phyloP scores from a whole-genome alignment of 2,797 vertebrate genomes.

The Esox masquinongy region DNA sequence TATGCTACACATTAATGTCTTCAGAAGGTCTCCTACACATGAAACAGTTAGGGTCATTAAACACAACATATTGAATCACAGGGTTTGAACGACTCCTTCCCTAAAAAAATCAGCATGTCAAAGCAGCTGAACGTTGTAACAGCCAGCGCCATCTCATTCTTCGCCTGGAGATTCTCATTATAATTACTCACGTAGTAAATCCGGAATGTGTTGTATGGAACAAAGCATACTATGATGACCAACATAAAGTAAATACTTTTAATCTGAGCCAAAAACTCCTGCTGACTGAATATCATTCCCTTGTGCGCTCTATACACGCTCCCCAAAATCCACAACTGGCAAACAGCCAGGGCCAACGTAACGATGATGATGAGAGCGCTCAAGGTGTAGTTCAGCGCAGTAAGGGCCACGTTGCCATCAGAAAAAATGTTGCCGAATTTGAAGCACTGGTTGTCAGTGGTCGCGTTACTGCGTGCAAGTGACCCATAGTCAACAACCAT shows the following conservation, averaged over 20 bases:
- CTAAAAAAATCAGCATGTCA: constrained; percentile 73
- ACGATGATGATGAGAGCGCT: constrained; percentile 45
- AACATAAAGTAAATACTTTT: constrained; percentile 73
- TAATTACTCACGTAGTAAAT: constrained; percentile 55
- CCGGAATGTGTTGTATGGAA: constrained; percentile 72
- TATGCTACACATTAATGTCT: background rate
- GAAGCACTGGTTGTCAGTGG: constrained; percentile 54
- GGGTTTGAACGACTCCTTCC: constrained; percentile 29
- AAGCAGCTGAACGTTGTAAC: constrained; percentile 72
- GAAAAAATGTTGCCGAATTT: constrained; percentile 60
- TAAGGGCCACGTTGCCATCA: constrained; percentile 15
- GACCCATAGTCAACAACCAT: constrained; percentile 56
- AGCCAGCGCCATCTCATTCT: constrained; percentile 71
- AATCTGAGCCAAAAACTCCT: constrained; percentile 75
- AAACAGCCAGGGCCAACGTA: constrained; percentile 44
- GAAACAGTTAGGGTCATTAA: background rate
- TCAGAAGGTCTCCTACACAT: no score
- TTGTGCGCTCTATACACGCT: constrained; percentile 50
- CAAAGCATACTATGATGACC: constrained; percentile 70
- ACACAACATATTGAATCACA: background rate
- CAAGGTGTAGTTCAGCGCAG: constrained; percentile 62
- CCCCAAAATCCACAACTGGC: constrained; percentile 61
- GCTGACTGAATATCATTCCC: constrained; percentile 47
- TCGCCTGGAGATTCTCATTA: background rate
- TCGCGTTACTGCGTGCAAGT: background rate